Conservation (phyloP, 2,888 invertebrate species). For the Blastobasis adustella region DNA sequence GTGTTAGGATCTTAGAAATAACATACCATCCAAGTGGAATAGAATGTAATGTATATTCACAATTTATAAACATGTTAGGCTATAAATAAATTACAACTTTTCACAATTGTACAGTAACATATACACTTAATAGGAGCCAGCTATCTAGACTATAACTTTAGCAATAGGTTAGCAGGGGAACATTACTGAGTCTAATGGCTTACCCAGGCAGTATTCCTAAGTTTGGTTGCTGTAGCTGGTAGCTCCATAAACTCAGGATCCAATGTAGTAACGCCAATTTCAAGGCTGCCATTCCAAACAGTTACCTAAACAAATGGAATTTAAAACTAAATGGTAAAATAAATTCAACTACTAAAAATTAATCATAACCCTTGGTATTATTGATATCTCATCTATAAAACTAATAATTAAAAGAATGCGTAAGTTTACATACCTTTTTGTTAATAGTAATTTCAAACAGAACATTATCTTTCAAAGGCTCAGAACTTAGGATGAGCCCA, state of each 20-base stretch:
- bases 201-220: constrained; percentile 89
- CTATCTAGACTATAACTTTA: too few relatives aligned
- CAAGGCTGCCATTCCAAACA: constrained; percentile 96
- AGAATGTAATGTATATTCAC: too few relatives aligned
- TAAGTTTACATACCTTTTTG: constrained; percentile 80
- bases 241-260: constrained; percentile 91
- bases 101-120: too few relatives aligned
- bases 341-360: too few relatives aligned
- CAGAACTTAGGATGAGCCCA: constrained; percentile 89
- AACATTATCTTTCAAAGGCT: constrained; percentile 86
- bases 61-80: too few relatives aligned
- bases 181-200: not conserved
- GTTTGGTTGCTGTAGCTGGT: constrained; percentile 88
- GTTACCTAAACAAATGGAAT: constrained; percentile 74
- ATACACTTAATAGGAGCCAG: too few relatives aligned
- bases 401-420: not conserved
- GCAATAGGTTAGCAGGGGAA: too few relatives aligned
- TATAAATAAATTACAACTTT: too few relatives aligned
- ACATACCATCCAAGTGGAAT: too few relatives aligned
- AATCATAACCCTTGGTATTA: too few relatives aligned
- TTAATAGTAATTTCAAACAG: constrained; percentile 92
- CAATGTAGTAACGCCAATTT: constrained; percentile 94
- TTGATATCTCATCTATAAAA: too few relatives aligned
- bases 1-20: too few relatives aligned
- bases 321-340: not conserved